Evolutionary conservation across 2,113 vertebrate species (phyloP).

Genomic region (Etia nguti): DNA sequence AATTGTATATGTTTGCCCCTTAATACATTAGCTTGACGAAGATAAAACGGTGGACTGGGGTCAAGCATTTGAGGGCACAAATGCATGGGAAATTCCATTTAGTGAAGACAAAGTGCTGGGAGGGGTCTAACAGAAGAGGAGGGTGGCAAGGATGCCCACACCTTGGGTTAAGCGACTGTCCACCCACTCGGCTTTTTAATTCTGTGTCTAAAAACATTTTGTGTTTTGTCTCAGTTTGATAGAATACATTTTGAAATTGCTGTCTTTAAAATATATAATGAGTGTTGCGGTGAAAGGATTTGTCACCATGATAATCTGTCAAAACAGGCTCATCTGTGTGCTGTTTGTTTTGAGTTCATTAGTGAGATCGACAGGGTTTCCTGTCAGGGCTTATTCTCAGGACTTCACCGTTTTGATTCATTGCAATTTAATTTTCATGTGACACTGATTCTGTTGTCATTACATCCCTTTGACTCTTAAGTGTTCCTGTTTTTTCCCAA

Average conservation of each 20-base stretch:
- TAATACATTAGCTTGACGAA: conserved; percentile 45
- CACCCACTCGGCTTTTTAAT: conserved; percentile 36
- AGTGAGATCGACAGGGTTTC: not conserved
- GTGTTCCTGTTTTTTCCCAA: not conserved
- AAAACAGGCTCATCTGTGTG: not conserved
- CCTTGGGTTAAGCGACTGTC: conserved; percentile 21
- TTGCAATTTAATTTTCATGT: not conserved
- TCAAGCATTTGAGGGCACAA: conserved; percentile 38
- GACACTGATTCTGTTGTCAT: not conserved
- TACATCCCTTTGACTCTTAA: not conserved
- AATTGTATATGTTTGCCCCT: conserved; percentile 47
- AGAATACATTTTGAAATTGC: not conserved
- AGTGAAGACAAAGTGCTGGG: not conserved
- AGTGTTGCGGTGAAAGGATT: not conserved
- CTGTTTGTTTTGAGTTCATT: not conserved
- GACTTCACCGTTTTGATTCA: not conserved
- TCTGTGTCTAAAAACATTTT: conserved; percentile 8
- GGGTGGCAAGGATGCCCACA: not conserved
- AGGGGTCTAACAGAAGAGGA: not conserved
- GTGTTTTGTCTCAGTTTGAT: conserved; percentile 2
- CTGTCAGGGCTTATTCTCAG: not conserved
- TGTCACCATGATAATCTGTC: not conserved
- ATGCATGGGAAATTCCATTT: conserved; percentile 47
- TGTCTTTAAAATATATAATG: not conserved
- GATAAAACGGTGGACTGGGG: conserved; percentile 34